Base-by-base conservation (phyloP, 30 jellyfish, hydroid and myxozoan genomes). In the Hydractinia echinata region DNA sequence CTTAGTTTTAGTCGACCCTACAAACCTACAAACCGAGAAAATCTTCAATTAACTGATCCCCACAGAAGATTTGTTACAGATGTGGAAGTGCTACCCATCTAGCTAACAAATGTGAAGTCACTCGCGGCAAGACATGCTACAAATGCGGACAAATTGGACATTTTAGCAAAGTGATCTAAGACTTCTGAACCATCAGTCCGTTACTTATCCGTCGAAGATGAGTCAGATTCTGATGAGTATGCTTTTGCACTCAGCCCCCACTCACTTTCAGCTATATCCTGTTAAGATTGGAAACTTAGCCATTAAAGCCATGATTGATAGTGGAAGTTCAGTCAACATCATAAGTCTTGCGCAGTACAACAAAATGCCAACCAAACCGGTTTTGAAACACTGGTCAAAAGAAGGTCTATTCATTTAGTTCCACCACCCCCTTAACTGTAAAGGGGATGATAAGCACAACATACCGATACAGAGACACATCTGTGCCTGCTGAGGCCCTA, bases 141-240 rank as follows among this genome's bases (percentile, higher is more conserved):
- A 79, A 79, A 78, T 79, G 87, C 61, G 87, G 87, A 18, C 61
- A 14, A 13, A n/a, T 5, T 19, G 86, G 87, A 62, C 86, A 79
- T 64, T 62, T 79, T 64, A 61, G 87, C 81, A 77, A 77, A 54
- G 54, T 30, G 44, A 30, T 30, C 44, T 30, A 30, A 30, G 44
- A 30, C 44, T 30, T 30, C 44, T 30, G 44, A 30, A 30, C 44
- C 44, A 30, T 30, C 2, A 30, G 44, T 30, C 44, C 44, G 44
- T 30, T 30, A 30, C 44, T 30, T 30, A 30, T 30, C 2, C 44
- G 44, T 30, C 44, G 44, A 30, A 30, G 44, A 30, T 30, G 44
- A 30, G 44, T 0, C 44, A 30, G 44, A 30, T 30, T 30, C 44
- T 30, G 44, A 30, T 30, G 44, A 30, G 44, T 30, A 30, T 30